These are phyloP conservation scores for Coracias cyanogaster DNA, from an alignment of 2,797 vertebrate genomes.

Conservation along the genomic window DNA sequence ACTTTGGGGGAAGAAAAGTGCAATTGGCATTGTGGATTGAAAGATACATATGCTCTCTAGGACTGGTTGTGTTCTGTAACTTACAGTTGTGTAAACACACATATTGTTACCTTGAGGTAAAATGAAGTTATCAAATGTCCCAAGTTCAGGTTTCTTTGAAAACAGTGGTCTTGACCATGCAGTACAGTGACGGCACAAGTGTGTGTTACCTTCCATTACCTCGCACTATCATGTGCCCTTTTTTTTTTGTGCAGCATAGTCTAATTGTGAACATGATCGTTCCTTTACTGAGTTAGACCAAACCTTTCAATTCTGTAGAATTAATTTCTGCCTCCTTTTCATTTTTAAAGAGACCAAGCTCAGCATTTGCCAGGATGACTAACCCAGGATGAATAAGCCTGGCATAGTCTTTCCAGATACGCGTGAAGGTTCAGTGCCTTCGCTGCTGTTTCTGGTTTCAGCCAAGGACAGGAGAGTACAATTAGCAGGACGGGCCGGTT, in stretches of 20 bases:
- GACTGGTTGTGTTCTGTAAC: neutral
- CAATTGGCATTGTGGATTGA: neutral
- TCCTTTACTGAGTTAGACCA: neutral
- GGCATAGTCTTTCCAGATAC: neutral
- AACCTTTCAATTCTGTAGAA: neutral
- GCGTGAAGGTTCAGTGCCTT: neutral
- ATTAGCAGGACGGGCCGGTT: neutral
- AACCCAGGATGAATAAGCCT: neutral
- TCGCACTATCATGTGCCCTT: neutral
- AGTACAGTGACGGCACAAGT: neutral
- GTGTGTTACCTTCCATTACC: neutral
- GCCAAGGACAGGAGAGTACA: neutral
- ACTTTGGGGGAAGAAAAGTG: neutral
- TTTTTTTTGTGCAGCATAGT: neutral
- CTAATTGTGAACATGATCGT: neutral
- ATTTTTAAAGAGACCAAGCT: neutral
- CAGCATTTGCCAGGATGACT: constrained; percentile 39
- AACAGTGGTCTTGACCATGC: neutral
- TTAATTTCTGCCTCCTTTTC: constrained; percentile 1
- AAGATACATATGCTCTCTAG: neutral
- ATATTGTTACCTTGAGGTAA: neutral
- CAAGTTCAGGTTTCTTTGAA: neutral
- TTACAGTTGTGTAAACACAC: neutral
- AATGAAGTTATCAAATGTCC: neutral
- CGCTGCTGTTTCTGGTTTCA: constrained; percentile 6